Evolutionary conservation across 2,888 invertebrate genomes (phyloP).

Genomic region (Drosophila putrida): DNA sequence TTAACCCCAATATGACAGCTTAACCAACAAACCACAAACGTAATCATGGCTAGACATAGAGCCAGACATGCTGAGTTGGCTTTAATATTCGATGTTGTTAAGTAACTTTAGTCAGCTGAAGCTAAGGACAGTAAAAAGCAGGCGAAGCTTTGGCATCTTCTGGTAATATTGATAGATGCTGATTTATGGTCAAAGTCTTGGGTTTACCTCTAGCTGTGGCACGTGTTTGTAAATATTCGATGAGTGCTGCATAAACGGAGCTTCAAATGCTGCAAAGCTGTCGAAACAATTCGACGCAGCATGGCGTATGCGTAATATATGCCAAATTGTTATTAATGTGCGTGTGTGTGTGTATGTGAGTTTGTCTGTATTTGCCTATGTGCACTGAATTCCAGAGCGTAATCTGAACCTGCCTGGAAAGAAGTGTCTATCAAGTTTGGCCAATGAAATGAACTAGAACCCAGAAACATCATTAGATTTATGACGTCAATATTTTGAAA

Average conservation of each 20-base stretch:
- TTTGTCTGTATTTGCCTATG: conserved; percentile 8
- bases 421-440: neutral
- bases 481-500: neutral
- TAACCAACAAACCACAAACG: conserved; percentile 35
- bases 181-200: conserved; percentile 13
- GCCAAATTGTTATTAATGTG: conserved; percentile 54
- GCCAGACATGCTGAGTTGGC: conserved; percentile 45
- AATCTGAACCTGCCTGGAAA: neutral
- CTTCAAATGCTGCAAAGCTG: conserved; percentile 35
- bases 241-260: conserved; percentile 32
- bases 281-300: conserved; percentile 65
- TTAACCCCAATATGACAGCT: conserved; percentile 2
- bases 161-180: conserved; percentile 34
- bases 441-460: neutral
- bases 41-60: conserved; percentile 52
- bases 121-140: conserved; percentile 11
- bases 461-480: neutral
- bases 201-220: conserved; percentile 15
- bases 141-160: conserved; percentile 2
- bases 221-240: conserved; percentile 57
- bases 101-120: conserved; percentile 8
- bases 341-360: conserved; percentile 11
- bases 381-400: conserved; percentile 1
- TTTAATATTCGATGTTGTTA: conserved; percentile 41
- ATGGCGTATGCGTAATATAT: conserved; percentile 66